Conservation (phyloP, 2,797 vertebrate species). For the Threskiornis aethiopicus region DNA sequence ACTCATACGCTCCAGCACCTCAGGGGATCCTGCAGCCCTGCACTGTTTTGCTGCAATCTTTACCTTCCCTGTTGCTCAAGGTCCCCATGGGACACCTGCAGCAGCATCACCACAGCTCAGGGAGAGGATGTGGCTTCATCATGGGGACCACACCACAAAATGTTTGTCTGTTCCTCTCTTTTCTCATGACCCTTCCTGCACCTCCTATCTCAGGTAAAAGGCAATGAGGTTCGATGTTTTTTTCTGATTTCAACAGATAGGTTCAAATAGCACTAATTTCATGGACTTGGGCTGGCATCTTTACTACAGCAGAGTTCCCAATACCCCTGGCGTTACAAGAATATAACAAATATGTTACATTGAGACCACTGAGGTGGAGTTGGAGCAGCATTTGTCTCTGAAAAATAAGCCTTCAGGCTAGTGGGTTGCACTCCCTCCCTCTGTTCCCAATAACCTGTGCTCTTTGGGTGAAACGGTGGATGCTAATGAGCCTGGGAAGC, state of each 20-base stretch:
- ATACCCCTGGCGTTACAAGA: background rate
- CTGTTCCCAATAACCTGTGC: background rate
- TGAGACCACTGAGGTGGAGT: background rate
- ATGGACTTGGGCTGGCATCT: background rate
- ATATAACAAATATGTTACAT: background rate
- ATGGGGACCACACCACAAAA: background rate
- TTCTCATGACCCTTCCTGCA: background rate
- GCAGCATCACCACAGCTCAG: background rate
- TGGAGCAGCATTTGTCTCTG: background rate
- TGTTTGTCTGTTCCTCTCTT: background rate
- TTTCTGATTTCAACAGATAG: background rate
- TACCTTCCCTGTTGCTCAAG: background rate
- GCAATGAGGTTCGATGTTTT: background rate
- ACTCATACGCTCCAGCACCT: rapidly evolving
- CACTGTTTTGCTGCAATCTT: background rate
- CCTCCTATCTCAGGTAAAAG: background rate
- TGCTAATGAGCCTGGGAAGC: background rate
- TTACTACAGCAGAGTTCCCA: background rate
- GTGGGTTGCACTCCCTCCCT: background rate
- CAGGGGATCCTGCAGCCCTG: background rate
- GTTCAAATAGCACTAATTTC: background rate
- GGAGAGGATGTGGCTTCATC: background rate
- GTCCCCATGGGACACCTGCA: background rate
- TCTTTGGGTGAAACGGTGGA: background rate
- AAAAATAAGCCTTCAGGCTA: background rate